A percentile compares a stretch with the other conserved stretches of the same genome.
These are phyloP conservation scores for Podiceps cristatus DNA, from an alignment of 2,113 vertebrate species.

Conservation along the genomic window DNA sequence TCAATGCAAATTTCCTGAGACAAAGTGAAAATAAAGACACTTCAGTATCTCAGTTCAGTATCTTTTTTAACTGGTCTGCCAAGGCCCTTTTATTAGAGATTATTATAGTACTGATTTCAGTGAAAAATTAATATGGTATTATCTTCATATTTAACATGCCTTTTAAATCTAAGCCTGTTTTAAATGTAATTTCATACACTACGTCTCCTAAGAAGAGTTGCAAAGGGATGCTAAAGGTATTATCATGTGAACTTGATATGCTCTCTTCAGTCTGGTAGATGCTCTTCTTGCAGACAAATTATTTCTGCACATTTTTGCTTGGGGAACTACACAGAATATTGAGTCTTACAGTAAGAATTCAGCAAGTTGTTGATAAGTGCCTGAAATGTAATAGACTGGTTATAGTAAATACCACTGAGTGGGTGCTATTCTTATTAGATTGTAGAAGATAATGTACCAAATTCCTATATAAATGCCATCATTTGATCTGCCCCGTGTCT, in stretches of 20 bases:
- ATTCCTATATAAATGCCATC: neutral
- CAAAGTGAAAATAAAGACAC: neutral
- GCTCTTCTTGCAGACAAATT: neutral
- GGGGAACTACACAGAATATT: neutral
- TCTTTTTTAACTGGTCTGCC: neutral
- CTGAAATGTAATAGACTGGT: neutral
- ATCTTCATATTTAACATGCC: neutral
- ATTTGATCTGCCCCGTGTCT: neutral
- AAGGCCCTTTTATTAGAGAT: neutral
- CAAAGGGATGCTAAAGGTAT: neutral
- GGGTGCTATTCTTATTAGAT: neutral
- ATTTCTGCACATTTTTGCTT: neutral
- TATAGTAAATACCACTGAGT: neutral
- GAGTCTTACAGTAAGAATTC: neutral
- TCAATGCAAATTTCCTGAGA: neutral
- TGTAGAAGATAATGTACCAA: neutral
- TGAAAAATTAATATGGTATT: neutral
- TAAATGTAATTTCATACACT: neutral
- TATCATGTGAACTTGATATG: accelerated
- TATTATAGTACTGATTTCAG: neutral
- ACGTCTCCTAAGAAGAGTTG: neutral
- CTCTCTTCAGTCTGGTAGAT: neutral
- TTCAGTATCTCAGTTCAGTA: neutral
- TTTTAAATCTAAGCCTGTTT: neutral
- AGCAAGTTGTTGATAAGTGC: neutral